phyloP scores from a whole-genome alignment of 1,140 invertebrate genomes.

The Oncopeltus fasciatus region DNA sequence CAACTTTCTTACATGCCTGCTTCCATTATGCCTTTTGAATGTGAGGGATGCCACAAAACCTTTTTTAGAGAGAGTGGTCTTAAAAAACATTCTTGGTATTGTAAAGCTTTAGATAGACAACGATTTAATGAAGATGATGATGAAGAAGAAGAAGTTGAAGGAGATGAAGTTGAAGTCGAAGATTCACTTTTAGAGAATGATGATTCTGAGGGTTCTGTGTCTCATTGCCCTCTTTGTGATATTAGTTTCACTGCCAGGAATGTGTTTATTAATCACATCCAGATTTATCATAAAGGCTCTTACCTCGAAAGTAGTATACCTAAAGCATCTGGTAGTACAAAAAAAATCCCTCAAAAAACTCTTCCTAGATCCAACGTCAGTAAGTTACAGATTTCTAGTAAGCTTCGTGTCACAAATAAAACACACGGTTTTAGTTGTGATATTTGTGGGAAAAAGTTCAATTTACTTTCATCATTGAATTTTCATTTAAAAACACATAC shows the following conservation, averaged over 20 bases:
- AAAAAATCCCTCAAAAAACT: neutral
- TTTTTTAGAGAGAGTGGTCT: neutral
- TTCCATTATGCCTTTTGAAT: too few species aligned
- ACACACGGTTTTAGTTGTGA: neutral
- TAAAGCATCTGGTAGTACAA: too few species aligned
- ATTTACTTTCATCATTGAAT: neutral
- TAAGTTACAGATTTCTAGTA: neutral
- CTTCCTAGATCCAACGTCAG: neutral
- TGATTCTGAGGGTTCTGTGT: neutral
- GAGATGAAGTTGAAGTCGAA: neutral
- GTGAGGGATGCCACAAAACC: neutral
- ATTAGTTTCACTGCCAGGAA: neutral
- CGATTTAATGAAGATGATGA: neutral
- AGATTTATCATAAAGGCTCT: slow-evolving; percentile 3
- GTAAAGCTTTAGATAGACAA: neutral
- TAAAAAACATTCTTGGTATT: neutral
- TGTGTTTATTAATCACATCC: neutral
- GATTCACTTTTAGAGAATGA: too few species aligned
- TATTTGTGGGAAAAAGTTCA: neutral
- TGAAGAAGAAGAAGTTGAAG: neutral
- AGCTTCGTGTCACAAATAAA: neutral
- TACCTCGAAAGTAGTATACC: neutral
- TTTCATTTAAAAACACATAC: neutral
- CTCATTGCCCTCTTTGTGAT: neutral
- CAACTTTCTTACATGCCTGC: too few species aligned